Evolutionary conservation across 2,797 vertebrate genomes (phyloP).

Genomic region (Myotis pilosus): DNA sequence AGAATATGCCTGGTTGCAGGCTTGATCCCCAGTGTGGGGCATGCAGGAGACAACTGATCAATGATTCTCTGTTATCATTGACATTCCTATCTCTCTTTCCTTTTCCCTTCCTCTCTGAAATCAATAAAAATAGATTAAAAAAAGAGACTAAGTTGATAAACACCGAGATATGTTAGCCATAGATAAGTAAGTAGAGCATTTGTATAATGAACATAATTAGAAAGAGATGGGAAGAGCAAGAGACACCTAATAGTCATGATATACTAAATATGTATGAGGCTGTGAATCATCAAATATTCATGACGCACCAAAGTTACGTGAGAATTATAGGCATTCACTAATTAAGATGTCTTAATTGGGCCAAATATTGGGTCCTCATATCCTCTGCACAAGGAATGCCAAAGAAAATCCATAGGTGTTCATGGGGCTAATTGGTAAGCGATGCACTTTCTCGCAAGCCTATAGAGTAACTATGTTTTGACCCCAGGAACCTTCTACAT

Average conservation of each 20-base stretch:
- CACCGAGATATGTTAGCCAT: not conserved
- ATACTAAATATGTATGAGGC: not conserved
- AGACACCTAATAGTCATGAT: conserved; percentile 1
- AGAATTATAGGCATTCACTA: not conserved
- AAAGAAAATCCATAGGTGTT: conserved; percentile 25
- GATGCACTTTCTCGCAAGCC: not conserved
- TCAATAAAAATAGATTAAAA: too few species aligned
- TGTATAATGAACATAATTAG: conserved; percentile 18
- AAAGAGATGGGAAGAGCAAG: conserved; percentile 3
- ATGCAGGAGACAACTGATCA: too few species aligned
- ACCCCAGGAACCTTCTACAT: not conserved
- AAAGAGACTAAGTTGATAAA: not conserved
- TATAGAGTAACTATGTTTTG: not conserved
- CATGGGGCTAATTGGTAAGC: not conserved
- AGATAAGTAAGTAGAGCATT: not conserved
- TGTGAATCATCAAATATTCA: conserved; percentile 15
- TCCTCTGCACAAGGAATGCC: not conserved
- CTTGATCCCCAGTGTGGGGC: too few species aligned
- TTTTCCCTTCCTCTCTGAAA: too few species aligned
- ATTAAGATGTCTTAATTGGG: not conserved
- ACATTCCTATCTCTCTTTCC: too few species aligned
- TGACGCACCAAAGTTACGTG: not conserved
- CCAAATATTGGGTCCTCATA: not conserved
- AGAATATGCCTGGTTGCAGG: too few species aligned
- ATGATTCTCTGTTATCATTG: too few species aligned